phyloP scores from a whole-genome alignment of 2,797 vertebrate genomes.

The Somateria mollissima region DNA sequence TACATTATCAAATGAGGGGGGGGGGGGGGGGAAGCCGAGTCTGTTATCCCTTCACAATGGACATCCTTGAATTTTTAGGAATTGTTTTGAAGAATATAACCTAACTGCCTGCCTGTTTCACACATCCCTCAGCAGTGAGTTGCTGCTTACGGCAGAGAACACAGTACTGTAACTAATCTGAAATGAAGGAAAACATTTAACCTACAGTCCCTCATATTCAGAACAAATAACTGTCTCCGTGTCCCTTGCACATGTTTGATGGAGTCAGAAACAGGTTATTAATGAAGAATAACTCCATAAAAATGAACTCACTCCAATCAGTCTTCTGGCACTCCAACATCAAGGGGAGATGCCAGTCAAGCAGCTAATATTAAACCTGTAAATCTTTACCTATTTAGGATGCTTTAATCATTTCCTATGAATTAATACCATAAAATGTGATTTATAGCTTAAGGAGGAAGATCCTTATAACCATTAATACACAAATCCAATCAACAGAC shows the following conservation, averaged over 20 bases:
- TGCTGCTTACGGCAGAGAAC: constrained; percentile 18
- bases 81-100: not conserved
- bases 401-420: constrained; percentile 53
- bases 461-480: constrained; percentile 64
- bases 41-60: not conserved
- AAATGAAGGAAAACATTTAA: constrained; percentile 43
- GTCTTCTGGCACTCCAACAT: constrained; percentile 17
- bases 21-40: not conserved
- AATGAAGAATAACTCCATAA: constrained; percentile 58
- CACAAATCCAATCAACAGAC: constrained; percentile 59
- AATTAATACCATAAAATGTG: constrained; percentile 66
- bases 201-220: not conserved
- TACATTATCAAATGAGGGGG: not conserved
- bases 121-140: not conserved
- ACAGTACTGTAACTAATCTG: not conserved
- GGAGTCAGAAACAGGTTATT: constrained; percentile 24
- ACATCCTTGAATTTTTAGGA: not conserved
- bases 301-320: constrained; percentile 37
- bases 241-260: not conserved
- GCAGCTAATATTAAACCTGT: constrained; percentile 63
- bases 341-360: constrained; percentile 54
- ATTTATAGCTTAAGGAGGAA: constrained; percentile 60
- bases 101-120: not conserved
- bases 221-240: constrained; percentile 3
- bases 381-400: constrained; percentile 68